Evolutionary conservation across 2,113 vertebrate genomes (phyloP).

Genomic region (Prionailurus viverrinus): DNA sequence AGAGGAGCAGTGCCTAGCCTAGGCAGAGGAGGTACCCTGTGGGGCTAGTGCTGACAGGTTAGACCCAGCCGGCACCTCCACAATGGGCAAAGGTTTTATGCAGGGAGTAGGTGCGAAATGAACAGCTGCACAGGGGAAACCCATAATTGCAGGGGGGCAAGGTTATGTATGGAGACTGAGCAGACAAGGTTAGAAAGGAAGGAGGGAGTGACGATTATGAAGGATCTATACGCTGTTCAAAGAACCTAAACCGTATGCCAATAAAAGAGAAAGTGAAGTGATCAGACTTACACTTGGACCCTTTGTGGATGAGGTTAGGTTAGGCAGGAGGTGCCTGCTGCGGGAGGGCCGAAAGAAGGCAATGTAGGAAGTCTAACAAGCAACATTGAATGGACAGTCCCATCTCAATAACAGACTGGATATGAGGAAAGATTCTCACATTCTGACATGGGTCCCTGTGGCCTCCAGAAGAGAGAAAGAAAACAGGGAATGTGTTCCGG

Average conservation of each 20-base stretch:
- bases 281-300: not conserved
- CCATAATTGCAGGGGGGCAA: not conserved
- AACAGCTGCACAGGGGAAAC: not conserved
- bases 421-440: not conserved
- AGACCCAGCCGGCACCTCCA: not conserved
- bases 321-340: not conserved
- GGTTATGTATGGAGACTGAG: not conserved
- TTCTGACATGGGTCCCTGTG: not conserved
- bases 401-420: not conserved
- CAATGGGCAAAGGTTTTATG: not conserved
- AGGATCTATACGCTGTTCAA: not conserved
- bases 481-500: not conserved
- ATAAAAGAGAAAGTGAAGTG: not conserved
- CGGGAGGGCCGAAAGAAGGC: not conserved
- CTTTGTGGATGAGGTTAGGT: not conserved
- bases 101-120: not conserved
- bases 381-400: not conserved
- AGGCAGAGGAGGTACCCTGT: not conserved
- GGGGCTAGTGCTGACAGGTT: not conserved
- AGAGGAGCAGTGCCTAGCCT: not conserved
- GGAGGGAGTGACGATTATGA: not conserved
- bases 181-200: not conserved
- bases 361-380: not conserved
- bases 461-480: not conserved
- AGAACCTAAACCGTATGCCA: not conserved